Conservation (phyloP, 2,113 vertebrate genomes). For the Apaloderma vittatum region DNA sequence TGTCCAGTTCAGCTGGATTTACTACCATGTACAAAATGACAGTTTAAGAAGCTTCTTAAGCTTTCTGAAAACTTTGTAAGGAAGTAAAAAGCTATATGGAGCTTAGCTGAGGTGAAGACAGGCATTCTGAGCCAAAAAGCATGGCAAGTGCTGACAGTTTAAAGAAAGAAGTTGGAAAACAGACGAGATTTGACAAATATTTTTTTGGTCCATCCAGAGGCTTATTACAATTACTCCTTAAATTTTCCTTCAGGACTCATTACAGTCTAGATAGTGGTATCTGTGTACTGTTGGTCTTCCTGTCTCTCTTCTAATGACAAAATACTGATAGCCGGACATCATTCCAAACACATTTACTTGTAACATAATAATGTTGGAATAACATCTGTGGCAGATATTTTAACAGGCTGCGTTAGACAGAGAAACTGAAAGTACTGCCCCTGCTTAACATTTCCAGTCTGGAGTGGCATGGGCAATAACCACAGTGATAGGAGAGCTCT, state of each 20-base stretch:
- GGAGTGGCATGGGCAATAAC: neutral
- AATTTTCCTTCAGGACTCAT: slow-evolving; percentile 42
- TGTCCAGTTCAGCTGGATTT: neutral
- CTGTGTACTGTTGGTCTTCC: slow-evolving; percentile 39
- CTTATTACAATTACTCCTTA: slow-evolving; percentile 35
- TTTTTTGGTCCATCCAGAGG: slow-evolving; percentile 36
- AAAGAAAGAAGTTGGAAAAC: slow-evolving; percentile 44
- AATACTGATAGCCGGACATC: slow-evolving; percentile 45
- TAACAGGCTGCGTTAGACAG: neutral
- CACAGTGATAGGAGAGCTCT: neutral
- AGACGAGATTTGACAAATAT: slow-evolving; percentile 7
- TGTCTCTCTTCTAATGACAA: slow-evolving; percentile 25
- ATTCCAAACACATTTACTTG: slow-evolving; percentile 30
- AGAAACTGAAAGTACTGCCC: neutral
- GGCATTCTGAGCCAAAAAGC: slow-evolving; percentile 31
- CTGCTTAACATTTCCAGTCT: slow-evolving; percentile 2
- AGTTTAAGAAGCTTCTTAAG: slow-evolving; percentile 36
- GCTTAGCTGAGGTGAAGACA: slow-evolving; percentile 46
- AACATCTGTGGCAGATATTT: slow-evolving; percentile 19
- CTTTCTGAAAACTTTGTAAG: slow-evolving; percentile 39
- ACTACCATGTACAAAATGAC: neutral
- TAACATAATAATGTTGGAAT: slow-evolving; percentile 32
- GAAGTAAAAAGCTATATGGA: slow-evolving; percentile 22
- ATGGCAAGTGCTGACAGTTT: slow-evolving; percentile 52
- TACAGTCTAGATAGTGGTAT: slow-evolving; percentile 24